A percentile compares a stretch with the other conserved stretches of the same genome.
phyloP scores from a whole-genome alignment of 2,797 vertebrate species.

The Epinephelus awoara region DNA sequence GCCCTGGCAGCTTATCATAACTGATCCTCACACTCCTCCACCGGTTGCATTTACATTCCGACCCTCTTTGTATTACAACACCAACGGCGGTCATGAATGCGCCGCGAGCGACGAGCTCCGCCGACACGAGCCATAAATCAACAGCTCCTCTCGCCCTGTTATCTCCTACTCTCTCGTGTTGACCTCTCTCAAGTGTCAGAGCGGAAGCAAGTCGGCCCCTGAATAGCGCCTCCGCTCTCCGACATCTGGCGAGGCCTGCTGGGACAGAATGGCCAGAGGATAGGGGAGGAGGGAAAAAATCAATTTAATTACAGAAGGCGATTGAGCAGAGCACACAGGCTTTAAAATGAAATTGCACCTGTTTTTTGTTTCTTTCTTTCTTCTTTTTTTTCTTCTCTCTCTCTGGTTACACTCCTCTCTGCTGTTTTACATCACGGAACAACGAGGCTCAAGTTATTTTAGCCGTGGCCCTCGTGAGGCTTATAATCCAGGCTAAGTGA shows the following conservation, averaged over 20 bases:
- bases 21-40: slow-evolving; percentile 15
- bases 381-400: not conserved
- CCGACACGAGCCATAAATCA: slow-evolving; percentile 61
- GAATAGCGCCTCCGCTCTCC: slow-evolving; percentile 17
- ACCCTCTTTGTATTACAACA: slow-evolving; percentile 21
- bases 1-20: slow-evolving; percentile 32
- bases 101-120: slow-evolving; percentile 29
- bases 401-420: slow-evolving; percentile 13
- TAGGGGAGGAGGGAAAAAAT: not conserved
- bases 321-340: slow-evolving; percentile 48
- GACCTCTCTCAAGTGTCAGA: slow-evolving; percentile 17
- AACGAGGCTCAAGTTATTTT: slow-evolving; percentile 75
- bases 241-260: slow-evolving; percentile 22
- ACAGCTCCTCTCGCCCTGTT: slow-evolving; percentile 33
- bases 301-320: slow-evolving; percentile 65
- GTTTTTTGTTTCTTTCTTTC: not conserved
- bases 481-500: slow-evolving; percentile 83
- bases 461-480: slow-evolving; percentile 63
- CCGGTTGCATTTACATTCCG: slow-evolving; percentile 38
- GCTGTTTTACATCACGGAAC: slow-evolving; percentile 64
- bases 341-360: slow-evolving; percentile 64
- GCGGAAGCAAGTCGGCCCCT: not conserved
- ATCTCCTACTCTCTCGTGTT: slow-evolving; percentile 39
- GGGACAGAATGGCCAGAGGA: slow-evolving; percentile 18
- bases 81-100: slow-evolving; percentile 6